Conservation (phyloP, 2,888 invertebrate species). For the Linnaemya tessellans region DNA sequence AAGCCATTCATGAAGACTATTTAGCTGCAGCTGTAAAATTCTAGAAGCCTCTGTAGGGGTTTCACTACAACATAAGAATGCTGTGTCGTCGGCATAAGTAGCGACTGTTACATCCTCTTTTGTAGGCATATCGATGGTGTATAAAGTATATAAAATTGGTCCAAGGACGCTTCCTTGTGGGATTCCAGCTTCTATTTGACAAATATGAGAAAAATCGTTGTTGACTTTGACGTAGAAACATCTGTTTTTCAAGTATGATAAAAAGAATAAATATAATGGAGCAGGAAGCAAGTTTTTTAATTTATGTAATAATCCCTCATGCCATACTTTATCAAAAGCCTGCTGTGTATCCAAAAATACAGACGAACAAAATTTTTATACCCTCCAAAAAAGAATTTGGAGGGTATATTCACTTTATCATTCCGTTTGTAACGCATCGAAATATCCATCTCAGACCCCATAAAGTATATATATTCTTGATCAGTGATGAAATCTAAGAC, state of each 20-base stretch:
- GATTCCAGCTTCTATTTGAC: constrained; percentile 11
- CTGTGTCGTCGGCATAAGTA: constrained; percentile 16
- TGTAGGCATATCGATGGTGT: background rate
- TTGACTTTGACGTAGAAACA: constrained; percentile 6
- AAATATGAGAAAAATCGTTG: background rate
- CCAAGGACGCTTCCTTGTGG: constrained; percentile 18
- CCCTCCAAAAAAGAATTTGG: too few species aligned
- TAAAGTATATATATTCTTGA: too few species aligned
- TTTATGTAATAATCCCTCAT: constrained; percentile 12
- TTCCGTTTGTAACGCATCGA: too few species aligned
- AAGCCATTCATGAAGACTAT: background rate
- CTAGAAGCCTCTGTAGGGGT: too few species aligned
- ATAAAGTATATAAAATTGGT: constrained; percentile 14
- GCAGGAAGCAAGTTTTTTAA: constrained; percentile 23
- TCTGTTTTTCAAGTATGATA: constrained; percentile 13
- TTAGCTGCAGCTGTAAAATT: constrained; percentile 1
- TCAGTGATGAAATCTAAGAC: too few species aligned
- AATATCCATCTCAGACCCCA: too few species aligned
- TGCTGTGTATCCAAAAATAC: constrained; percentile 40
- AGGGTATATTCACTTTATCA: too few species aligned
- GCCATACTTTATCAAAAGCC: constrained; percentile 7
- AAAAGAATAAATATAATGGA: background rate
- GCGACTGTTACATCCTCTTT: constrained; percentile 4
- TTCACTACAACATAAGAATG: background rate
- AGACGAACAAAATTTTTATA: constrained; percentile 29